Percentiles rank a stretch among this genome's conserved stretches.
phyloP scores from a whole-genome alignment of 2,113 vertebrate genomes.

The Epinephelus lanceolatus region DNA sequence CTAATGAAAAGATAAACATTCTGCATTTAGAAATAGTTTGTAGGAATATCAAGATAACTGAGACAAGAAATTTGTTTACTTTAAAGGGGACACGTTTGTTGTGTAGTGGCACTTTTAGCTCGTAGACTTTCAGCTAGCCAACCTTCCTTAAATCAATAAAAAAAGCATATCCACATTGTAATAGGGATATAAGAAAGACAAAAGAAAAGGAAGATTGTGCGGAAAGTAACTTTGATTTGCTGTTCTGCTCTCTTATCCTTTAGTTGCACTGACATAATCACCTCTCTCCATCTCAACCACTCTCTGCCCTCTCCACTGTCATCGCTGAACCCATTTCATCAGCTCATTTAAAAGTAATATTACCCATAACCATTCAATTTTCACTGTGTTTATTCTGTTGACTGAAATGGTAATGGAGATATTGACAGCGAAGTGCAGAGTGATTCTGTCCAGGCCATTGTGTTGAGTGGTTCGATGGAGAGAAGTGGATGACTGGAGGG shows the following conservation, averaged over 20 bases:
- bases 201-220: background rate
- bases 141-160: background rate
- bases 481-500: conserved; percentile 61
- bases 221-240: conserved; percentile 7
- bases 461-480: conserved; percentile 67
- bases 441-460: conserved; percentile 61
- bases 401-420: conserved; percentile 65
- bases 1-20: too few species aligned
- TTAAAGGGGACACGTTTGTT: background rate
- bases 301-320: conserved; percentile 16
- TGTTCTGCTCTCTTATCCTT: conserved; percentile 16
- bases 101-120: background rate
- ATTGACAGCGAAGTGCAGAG: conserved; percentile 51
- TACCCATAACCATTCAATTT: conserved; percentile 66
- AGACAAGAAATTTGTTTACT: background rate
- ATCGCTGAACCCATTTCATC: conserved; percentile 53
- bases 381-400: conserved; percentile 56
- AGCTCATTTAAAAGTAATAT: conserved; percentile 68
- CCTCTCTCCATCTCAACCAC: conserved; percentile 34
- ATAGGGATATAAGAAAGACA: background rate
- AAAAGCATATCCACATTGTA: background rate
- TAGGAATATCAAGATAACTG: background rate
- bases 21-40: background rate
- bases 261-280: conserved; percentile 31
- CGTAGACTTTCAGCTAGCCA: background rate